Base-by-base conservation (phyloP, 2,113 vertebrate genomes). In the rabbit (Oryctolagus cuniculus) region DNA sequence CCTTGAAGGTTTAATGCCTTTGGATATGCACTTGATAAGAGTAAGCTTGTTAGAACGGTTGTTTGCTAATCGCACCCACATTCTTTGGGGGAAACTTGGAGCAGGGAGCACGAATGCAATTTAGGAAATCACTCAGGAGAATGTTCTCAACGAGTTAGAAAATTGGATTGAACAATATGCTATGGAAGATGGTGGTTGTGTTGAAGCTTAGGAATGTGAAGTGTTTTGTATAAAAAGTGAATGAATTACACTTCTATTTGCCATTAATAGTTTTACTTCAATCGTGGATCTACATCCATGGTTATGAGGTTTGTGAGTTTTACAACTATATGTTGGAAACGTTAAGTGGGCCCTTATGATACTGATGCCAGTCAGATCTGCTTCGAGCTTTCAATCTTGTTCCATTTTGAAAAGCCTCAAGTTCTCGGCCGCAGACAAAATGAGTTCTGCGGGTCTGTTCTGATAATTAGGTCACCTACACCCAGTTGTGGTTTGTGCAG, bases 61-160 rank as follows among this genome's bases (percentile, higher is more conserved):
- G 83, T 96, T 96, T 96, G 97, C 96, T 96, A 95, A 97, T 97
- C 94, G 96, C 94, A 96, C 82, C 77, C 96, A 78, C 93, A 63
- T 96, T 94, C 91, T 95, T 95, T 86, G 83, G 92, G 92, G 72
- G 95, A 64, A 87, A 92, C 96, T 87, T 87, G 17, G 91, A 89
- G 74, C 94, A 44, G 80, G 87, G 63, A 78, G 93, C 96, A 91
- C 19, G 80, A 91, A 97, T 87, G 94, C 90, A 97, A 96, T 97
- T 97, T 97, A 96, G 96, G 93, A 97, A 97, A 96, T 87, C 93
- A 90, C 89, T 97, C 94, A 96, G 91, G 85, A 97, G 96, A 89
- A 97, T 96, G 97, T 91, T 97, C 95, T 96, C 96, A 97, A 85
- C 91, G 96, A 96, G 89, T 96, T 95, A 97, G 95, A 97, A 96